Evolutionary conservation across 2,797 vertebrate species (phyloP), one percentile per base, ranked within the genome.

Genomic region (Poeciliopsis paucimaculata): DNA sequence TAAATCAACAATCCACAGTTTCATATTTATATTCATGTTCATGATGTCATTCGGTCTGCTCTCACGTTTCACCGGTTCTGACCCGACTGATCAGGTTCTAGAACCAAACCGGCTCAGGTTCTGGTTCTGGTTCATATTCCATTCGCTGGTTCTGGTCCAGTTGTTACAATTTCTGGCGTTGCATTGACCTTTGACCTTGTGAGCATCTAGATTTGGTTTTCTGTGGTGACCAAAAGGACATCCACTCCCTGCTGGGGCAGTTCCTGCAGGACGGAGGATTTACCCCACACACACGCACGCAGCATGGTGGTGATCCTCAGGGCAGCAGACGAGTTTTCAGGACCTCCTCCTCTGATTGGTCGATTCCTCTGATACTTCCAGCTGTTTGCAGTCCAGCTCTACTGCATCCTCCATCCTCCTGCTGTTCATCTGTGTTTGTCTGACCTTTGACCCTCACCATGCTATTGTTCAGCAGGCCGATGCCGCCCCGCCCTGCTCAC

Each of bases 391-490:
- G 78, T 83, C 49, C 75, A 43, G 72, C 78, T 78, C 87, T 72
- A 0, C 79, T 77, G 31, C 84, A 60, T 41, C 55, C 75, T 73
- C 43, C 45, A 34, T 77, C 16, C 51, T 85, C 12, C 84, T 73
- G 36, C 80, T 79, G 79, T 77, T 88, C 91, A 86, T 93, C 85
- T 91, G 80, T 92, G 84, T 89, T 39, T 92, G 85, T 91, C 80
- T 94, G 76, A 94, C 96, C 94, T 96, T 83, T 97, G 96, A 97
- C 93, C 87, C 36, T 93, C 90, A 85, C 60, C 94, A 86, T 95
- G 85, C 92, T 96, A 95, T 95, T 95, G 94, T 98, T 96, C 96
- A 98, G 97, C 96, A 97, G 92, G 95, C 97, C 93, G 97, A 98
- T 94, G 96, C 96, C 89, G 94, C 94, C 94, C 95, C 96, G 95